Conservation (phyloP, 2,888 invertebrate genomes). For the Phania funesta region DNA sequence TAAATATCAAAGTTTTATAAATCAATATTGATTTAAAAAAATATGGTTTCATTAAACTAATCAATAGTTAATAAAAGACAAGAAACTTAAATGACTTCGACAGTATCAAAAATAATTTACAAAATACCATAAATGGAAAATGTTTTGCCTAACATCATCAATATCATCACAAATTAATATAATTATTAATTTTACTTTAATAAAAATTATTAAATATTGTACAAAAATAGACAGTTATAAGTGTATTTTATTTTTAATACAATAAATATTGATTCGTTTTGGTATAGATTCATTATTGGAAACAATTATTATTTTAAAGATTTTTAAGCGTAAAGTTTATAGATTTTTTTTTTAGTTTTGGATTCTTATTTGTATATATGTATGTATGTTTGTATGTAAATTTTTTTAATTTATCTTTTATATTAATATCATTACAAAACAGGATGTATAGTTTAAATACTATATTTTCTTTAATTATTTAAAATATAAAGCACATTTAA, state of each 20-base stretch:
- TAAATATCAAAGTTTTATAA: slow-evolving; percentile 6
- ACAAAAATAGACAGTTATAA: slow-evolving; percentile 43
- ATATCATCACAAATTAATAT: background rate
- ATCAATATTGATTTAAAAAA: background rate
- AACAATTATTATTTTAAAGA: background rate
- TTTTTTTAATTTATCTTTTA: background rate
- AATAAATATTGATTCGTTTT: slow-evolving; percentile 45
- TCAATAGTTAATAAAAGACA: slow-evolving; percentile 10
- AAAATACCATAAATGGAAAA: slow-evolving; percentile 39
- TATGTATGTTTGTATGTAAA: background rate
- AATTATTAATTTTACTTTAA: slow-evolving; percentile 6
- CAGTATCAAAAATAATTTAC: slow-evolving; percentile 45
- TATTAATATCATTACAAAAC: slow-evolving; percentile 60
- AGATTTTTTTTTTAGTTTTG: background rate
- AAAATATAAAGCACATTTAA: slow-evolving; percentile 66
- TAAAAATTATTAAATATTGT: slow-evolving; percentile 40
- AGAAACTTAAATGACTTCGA: slow-evolving; percentile 1
- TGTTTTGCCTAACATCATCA: slow-evolving; percentile 10
- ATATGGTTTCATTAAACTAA: slow-evolving; percentile 5
- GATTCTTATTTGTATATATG: slow-evolving; percentile 32
- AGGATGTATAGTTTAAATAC: slow-evolving; percentile 49
- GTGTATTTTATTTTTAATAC: slow-evolving; percentile 24
- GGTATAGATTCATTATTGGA: slow-evolving; percentile 18
- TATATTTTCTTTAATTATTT: slow-evolving; percentile 35
- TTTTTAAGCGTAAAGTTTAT: slow-evolving; percentile 27